phyloP scores from a whole-genome alignment of 2,113 vertebrate genomes.

The Malurus alboscapulatus region DNA sequence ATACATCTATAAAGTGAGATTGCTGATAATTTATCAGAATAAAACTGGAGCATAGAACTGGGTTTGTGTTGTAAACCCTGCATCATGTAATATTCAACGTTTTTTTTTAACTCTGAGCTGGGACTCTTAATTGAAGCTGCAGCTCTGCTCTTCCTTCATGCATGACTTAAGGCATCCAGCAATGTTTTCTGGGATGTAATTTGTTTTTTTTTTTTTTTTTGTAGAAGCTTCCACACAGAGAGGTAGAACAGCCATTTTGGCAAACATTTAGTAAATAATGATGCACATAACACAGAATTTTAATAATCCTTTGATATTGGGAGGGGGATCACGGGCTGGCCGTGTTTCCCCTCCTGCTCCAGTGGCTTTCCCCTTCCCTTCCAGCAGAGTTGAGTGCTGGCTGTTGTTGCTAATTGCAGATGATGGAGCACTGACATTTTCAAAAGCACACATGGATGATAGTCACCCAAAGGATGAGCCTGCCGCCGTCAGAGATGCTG shows the following conservation, averaged over 20 bases:
- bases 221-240: not conserved
- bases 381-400: not conserved
- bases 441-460: not conserved
- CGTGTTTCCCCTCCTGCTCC: not conserved
- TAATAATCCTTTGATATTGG: not conserved
- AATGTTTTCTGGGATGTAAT: not conserved
- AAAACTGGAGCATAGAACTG: not conserved
- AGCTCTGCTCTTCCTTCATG: not conserved
- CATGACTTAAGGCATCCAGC: not conserved
- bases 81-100: not conserved
- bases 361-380: not conserved
- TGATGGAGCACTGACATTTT: slow-evolving; percentile 21
- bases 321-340: not conserved
- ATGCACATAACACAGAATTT: not conserved
- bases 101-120: not conserved
- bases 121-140: not conserved
- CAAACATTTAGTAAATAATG: not conserved
- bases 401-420: slow-evolving; percentile 26
- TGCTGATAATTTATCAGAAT: not conserved
- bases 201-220: not conserved
- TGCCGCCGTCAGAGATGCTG: slow-evolving; percentile 23
- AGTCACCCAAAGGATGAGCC: slow-evolving; percentile 16
- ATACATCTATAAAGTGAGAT: not conserved
- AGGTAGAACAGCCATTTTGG: not conserved
- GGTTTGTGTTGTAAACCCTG: not conserved